These are phyloP conservation scores for Eidolon dupreanum DNA, from an alignment of 2,797 vertebrate species.

Conservation along the genomic window DNA sequence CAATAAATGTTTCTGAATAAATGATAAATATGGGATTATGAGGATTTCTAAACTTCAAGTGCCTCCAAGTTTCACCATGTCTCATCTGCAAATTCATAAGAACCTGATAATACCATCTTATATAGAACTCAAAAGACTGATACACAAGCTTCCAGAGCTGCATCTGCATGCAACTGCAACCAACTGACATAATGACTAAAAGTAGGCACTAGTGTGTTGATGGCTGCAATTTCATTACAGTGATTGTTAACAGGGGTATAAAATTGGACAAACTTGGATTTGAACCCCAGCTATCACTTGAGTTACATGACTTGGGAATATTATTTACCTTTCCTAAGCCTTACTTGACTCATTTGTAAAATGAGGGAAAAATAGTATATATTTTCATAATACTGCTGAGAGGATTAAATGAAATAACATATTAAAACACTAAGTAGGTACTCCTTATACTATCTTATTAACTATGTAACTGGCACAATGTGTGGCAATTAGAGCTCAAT, in stretches of 20 bases:
- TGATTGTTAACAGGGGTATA: neutral
- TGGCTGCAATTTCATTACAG: neutral
- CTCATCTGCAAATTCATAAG: neutral
- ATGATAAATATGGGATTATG: neutral
- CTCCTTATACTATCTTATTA: neutral
- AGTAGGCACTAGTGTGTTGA: neutral
- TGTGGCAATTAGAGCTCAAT: neutral
- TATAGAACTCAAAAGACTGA: neutral
- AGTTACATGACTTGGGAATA: neutral
- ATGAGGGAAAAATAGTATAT: neutral
- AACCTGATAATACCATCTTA: neutral
- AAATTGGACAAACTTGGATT: neutral
- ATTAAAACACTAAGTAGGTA: neutral
- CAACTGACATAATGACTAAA: neutral
- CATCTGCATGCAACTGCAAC: neutral
- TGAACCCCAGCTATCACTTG: neutral
- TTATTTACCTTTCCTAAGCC: neutral
- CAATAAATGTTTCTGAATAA: neutral
- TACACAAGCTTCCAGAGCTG: neutral
- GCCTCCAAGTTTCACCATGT: neutral
- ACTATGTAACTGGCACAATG: neutral
- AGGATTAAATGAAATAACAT: neutral
- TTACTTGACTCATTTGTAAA: slow-evolving; percentile 5
- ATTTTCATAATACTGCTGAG: neutral
- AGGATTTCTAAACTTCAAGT: neutral